Evolutionary conservation across 2,113 vertebrate species (phyloP), one percentile per base, ranked within the genome.

Genomic region (Lethenteron reissneri): DNA sequence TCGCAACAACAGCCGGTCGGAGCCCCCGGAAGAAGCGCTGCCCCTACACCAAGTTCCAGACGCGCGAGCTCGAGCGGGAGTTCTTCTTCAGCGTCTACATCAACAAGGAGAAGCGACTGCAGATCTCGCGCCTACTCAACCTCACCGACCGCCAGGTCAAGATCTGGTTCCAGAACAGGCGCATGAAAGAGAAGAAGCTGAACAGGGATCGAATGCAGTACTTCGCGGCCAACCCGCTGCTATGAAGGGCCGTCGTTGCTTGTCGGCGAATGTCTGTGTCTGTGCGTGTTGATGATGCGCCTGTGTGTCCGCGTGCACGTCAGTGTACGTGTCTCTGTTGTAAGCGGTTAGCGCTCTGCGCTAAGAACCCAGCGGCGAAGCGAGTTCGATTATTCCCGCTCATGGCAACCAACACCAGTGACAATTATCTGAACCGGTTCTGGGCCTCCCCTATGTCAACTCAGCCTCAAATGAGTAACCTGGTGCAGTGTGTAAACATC

Each of bases 81-180:
- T 99, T 99, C 87, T 99, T 99, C 86, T 99, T 99, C 88, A 99
- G 95, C 77, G 94, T 99, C 75, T 99, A 99, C 80, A 99, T 99
- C 82, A 99, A 99, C 87, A 99, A 96, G 84, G 94, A 99, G 79
- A 99, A 99, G 81, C 89, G 94, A 75, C 87, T 96, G 57, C 94
- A 99, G 76, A 81, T 99, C 76, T 96, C 92, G 77, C 82, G 92
- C 80, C 94, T 97, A 90, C 83, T 97, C 77, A 96, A 91, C 77
- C 87, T 97, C 75, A 91, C 91, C 76, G 94, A 97, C 75, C 88
- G 94, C 70, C 94, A 97, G 85, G 94, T 97, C 78, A 97, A 97
- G 87, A 97, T 97, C 74, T 97, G 94, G 94, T 97, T 97, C 82
- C 94, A 97, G 77, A 97, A 97, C 76, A 84, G 94, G 78, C 86